phyloP scores from a whole-genome alignment of 2,797 vertebrate species.

The Cryptoprocta ferox region DNA sequence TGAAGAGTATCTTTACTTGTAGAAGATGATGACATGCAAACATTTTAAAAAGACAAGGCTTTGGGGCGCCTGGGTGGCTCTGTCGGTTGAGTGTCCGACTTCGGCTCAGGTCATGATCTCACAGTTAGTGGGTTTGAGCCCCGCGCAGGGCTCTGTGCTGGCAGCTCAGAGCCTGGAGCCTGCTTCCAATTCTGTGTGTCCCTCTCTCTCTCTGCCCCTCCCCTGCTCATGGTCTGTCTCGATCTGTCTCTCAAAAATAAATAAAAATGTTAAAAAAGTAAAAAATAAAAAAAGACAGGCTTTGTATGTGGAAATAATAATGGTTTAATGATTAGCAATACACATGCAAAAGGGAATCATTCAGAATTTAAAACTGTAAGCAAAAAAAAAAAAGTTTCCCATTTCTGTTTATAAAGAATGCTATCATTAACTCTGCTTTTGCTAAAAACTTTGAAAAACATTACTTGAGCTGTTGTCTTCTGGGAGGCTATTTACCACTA shows the following conservation, averaged over 20 bases:
- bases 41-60: constrained; percentile 15
- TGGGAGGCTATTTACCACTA: not conserved
- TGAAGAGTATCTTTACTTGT: not conserved
- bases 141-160: too few species aligned
- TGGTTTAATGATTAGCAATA: not conserved
- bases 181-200: too few species aligned
- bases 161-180: too few species aligned
- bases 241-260: too few species aligned
- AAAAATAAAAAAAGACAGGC: too few species aligned
- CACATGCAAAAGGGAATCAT: not conserved
- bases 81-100: too few species aligned
- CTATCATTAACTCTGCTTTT: not conserved
- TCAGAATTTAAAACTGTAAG: constrained; percentile 11
- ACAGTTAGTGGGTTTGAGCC: too few species aligned
- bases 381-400: not conserved
- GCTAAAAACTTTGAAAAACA: not conserved
- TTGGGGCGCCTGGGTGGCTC: too few species aligned
- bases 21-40: constrained; percentile 38
- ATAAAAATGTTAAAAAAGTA: too few species aligned
- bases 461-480: not conserved
- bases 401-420: not conserved
- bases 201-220: too few species aligned
- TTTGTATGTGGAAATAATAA: not conserved
- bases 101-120: too few species aligned
- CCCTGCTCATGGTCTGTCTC: too few species aligned